A percentile compares a stretch with the other conserved stretches of the same genome.
phyloP scores from a whole-genome alignment of 2,113 vertebrate genomes.

The Amphilophus citrinellus region DNA sequence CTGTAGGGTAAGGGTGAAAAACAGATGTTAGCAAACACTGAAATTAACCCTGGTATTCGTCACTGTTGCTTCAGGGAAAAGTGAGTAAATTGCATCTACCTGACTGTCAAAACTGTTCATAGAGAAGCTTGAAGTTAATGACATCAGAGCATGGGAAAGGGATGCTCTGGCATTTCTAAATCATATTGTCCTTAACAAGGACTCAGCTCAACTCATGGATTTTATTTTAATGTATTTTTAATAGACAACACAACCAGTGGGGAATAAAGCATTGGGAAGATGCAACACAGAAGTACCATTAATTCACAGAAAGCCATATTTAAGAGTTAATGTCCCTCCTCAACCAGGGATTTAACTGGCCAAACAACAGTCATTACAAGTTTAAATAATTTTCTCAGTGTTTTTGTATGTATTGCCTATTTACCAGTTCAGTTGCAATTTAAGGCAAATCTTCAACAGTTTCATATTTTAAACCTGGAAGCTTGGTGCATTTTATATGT shows the following conservation, averaged over 20 bases:
- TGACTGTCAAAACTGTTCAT: conserved; percentile 38
- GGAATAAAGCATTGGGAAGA: background rate
- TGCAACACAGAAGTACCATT: background rate
- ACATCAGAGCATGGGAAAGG: conserved; percentile 27
- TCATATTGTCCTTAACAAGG: conserved; percentile 16
- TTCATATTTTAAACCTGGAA: no score
- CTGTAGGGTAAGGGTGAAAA: background rate
- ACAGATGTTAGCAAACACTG: conserved; percentile 37
- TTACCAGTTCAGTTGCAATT: no score
- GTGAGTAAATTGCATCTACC: conserved; percentile 6
- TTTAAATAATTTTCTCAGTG: no score
- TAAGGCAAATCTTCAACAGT: no score
- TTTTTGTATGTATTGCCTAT: no score
- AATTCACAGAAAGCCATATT: conserved; percentile 17
- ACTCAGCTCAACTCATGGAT: background rate
- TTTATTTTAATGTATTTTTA: conserved; percentile 4
- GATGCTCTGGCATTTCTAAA: conserved; percentile 4
- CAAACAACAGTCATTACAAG: no score
- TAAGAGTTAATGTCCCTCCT: conserved; percentile 8
- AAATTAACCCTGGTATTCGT: conserved; percentile 1
- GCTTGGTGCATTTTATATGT: no score
- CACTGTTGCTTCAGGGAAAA: conserved; percentile 29
- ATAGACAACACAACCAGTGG: background rate
- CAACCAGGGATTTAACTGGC: background rate
- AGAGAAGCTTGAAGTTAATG: conserved; percentile 10